phyloP scores from a whole-genome alignment of 37 sponge, comb jelly and placozoan genomes.

The Lycopodina hypogea region DNA sequence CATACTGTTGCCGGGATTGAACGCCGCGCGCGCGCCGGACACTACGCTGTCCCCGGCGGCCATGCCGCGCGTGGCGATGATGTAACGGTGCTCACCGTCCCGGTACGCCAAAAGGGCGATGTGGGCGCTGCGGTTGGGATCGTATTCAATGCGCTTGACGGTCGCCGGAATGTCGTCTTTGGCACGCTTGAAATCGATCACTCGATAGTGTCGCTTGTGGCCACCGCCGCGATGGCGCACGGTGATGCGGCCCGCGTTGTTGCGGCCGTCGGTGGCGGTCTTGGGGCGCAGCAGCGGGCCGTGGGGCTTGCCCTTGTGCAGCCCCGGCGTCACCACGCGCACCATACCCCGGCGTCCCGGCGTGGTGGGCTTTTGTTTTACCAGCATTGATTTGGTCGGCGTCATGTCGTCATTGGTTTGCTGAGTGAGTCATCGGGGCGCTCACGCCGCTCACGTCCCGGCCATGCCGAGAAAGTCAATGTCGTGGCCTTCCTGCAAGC shows the following conservation, averaged over 20 bases:
- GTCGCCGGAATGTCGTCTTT: not conserved
- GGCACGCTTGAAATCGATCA: slow-evolving; percentile 33
- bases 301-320: not conserved
- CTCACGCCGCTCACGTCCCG: too few species aligned
- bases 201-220: slow-evolving; percentile 29
- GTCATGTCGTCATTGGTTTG: too few species aligned
- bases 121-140: slow-evolving; percentile 25
- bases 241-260: slow-evolving; percentile 14
- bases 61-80: slow-evolving; percentile 25
- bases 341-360: not conserved
- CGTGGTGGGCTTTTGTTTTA: not conserved
- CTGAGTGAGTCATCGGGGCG: too few species aligned
- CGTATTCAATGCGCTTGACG: slow-evolving; percentile 20
- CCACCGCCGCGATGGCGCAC: slow-evolving; percentile 36
- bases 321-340: not conserved
- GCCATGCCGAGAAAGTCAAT: not conserved
- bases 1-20: too few species aligned
- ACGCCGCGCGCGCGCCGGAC: too few species aligned
- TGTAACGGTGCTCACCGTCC: slow-evolving; percentile 13
- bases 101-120: slow-evolving; percentile 15
- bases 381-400: too few species aligned
- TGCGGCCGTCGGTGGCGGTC: slow-evolving; percentile 4
- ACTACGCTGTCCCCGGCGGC: slow-evolving; percentile 13
- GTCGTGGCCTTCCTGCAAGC: not conserved
- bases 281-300: not conserved